Evolutionary conservation across 1,140 invertebrate species (phyloP), one percentile per base, ranked within the genome.

Genomic region (Drosophila quadrilineata): DNA sequence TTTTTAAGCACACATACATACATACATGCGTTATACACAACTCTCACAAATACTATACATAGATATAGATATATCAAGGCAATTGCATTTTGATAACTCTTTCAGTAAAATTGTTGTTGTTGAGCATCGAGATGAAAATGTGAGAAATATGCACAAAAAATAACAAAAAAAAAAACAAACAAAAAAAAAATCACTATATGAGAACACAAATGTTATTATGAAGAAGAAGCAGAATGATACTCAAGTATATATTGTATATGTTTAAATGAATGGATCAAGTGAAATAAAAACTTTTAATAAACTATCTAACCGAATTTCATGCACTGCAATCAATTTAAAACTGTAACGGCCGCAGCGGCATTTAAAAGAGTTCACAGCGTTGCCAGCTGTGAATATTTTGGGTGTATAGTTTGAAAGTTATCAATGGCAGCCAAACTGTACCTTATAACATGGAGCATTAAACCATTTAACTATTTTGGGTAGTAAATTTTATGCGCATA

Each of bases 21-120:
- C n/a, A n/a, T n/a, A n/a, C n/a, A 85, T 84, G 77, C 77, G 77
- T 84, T 84, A 84, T 84, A 84, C 43, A 82, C 65, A 57, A 35
- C 53, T 63, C 38, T 56, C 26, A 63, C 65, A 74, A 52, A 62
- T 49, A 53, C 50, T 69, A 76, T 38, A 52, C 12, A 48, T 21
- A 48, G 3, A 46, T 16, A 45, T 28, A 26, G 12, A n/a, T 43
- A 28, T 26, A 38, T 57, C 46, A 67, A 63, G 48, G 52, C 22
- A 48, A 68, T 68, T 71, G 79, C 77, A 82, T 82, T 82, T 75
- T 60, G 45, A 33, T 36, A 4, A 60, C 38, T 54, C 36, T 69
- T 70, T 64, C 75, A 58, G 67, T 68, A 50, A 49, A 56, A 53
- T 59, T 70, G 67, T 70, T 60, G 56, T 43, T 54, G 63, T 43